Conservation (phyloP, 2,113 vertebrate species). For the Lutjanus erythropterus region DNA sequence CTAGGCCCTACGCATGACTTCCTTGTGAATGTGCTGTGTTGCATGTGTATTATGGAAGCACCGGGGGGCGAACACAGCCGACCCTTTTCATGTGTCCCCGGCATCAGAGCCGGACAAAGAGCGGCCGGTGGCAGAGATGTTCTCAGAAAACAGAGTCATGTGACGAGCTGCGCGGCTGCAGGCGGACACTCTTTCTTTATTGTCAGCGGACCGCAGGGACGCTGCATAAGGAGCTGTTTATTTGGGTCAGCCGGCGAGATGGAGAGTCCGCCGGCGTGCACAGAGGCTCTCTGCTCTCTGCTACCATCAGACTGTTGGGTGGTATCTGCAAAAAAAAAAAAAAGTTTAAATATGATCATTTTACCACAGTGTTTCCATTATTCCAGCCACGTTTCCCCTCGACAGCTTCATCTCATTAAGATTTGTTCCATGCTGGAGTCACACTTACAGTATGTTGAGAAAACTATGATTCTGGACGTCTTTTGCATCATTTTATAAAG, state of each 20-base stretch:
- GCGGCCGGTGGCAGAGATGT: conserved; percentile 50
- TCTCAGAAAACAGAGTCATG: conserved; percentile 52
- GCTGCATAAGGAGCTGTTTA: conserved; percentile 61
- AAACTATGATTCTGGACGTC: not conserved
- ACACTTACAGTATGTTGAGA: not conserved
- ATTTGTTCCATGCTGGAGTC: not conserved
- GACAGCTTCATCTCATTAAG: not conserved
- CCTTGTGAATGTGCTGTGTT: conserved; percentile 46
- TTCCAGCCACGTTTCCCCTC: conserved; percentile 3
- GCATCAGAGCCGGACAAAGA: conserved; percentile 44
- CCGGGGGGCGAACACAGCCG: conserved; percentile 19
- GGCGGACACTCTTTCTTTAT: conserved; percentile 36
- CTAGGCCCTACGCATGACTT: conserved; percentile 26
- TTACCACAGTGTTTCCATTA: conserved; percentile 19
- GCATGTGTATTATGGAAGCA: conserved; percentile 41
- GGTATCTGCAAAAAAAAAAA: not conserved
- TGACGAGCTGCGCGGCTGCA: conserved; percentile 46
- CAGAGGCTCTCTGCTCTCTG: conserved; percentile 3
- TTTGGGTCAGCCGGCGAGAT: conserved; percentile 60
- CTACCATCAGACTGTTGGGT: not conserved
- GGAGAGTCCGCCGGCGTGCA: not conserved
- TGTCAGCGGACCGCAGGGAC: not conserved
- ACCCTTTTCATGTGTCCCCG: conserved; percentile 30
- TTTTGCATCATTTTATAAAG: not conserved
- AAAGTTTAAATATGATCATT: conserved; percentile 1